Evolutionary conservation across 2,797 vertebrate genomes (phyloP), one percentile per base, ranked within the genome.

Genomic region (Argya squamiceps): DNA sequence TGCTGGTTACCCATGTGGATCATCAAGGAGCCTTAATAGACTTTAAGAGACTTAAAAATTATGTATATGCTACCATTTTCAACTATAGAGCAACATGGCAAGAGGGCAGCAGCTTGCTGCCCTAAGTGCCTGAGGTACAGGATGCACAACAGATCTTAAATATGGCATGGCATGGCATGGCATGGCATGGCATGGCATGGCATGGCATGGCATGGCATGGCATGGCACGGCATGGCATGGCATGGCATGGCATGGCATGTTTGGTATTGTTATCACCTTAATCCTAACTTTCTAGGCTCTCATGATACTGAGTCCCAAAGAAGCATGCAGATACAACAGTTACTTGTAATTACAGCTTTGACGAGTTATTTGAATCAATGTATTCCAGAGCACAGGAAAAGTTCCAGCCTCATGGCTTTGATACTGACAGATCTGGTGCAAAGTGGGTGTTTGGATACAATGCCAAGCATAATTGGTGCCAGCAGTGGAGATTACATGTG

Each of bases 381-480:
- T 91, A 93, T 94, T 96, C 94, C 95, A 96, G 94, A 95, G 73
- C 74, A 81, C 55, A 97, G 84, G 85, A 97, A 95, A 93, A 94
- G 92, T 89, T 96, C 85, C 96, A 97, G 83, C 88, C 63, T 93
- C 81, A 46, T 94, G 94, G 94, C 85, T 97, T 93, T 93, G 88
- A 88, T 96, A 81, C 92, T 94, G 96, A 96, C 94, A 97, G 95
- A 96, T 94, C 91, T 95, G 95, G 94, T 97, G 91, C 83, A 94
- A 95, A 96, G 94, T 95, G 94, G 95, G 95, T 95, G 94, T 95
- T 96, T 96, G 91, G 96, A 95, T 84, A 94, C 95, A 96, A 96
- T 94, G 96, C 95, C 95, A 96, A 95, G 92, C 77, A 86, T 95
- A 93, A 93, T 67, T 92, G 89, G 34, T 89, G 94, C 89, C 93